phyloP scores from a whole-genome alignment of 2,113 vertebrate species.

The Leiothrix lutea region DNA sequence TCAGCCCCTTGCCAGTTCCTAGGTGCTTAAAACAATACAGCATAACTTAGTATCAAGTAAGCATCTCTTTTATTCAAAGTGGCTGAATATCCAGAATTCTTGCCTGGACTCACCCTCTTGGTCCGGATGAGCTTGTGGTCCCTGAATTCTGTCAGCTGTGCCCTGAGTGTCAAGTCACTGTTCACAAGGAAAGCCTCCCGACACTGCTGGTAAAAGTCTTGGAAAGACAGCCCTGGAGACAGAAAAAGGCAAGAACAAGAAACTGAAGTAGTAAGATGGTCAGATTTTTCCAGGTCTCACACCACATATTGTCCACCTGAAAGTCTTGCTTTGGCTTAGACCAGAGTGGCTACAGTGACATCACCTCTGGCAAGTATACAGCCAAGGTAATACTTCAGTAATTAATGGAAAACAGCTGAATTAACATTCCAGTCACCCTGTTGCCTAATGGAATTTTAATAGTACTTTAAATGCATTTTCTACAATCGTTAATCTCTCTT shows the following conservation, averaged over 20 bases:
- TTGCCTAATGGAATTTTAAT: neutral
- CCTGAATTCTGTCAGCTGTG: conserved; percentile 95
- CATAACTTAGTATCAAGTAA: neutral
- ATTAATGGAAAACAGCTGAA: neutral
- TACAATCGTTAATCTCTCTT: neutral
- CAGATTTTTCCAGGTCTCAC: neutral
- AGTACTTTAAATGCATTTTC: neutral
- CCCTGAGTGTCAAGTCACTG: conserved; percentile 93
- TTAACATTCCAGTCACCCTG: neutral
- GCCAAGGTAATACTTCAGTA: neutral
- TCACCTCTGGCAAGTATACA: neutral
- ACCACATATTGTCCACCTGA: neutral
- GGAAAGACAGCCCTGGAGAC: conserved; percentile 90
- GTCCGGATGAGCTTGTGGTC: conserved; percentile 95
- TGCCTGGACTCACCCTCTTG: conserved; percentile 82
- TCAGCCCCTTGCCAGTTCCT: neutral
- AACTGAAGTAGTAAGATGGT: neutral
- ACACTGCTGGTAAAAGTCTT: conserved; percentile 98
- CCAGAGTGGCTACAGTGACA: neutral
- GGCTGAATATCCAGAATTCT: neutral
- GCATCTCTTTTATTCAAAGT: neutral
- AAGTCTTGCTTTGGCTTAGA: neutral
- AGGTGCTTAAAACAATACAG: neutral
- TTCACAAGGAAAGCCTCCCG: conserved; percentile 96
- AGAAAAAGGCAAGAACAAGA: neutral